A percentile compares a stretch with the other conserved stretches of the same genome.
These are phyloP conservation scores for Lycodopsis pacificus DNA, from an alignment of 2,797 vertebrate species.

Conservation along the genomic window DNA sequence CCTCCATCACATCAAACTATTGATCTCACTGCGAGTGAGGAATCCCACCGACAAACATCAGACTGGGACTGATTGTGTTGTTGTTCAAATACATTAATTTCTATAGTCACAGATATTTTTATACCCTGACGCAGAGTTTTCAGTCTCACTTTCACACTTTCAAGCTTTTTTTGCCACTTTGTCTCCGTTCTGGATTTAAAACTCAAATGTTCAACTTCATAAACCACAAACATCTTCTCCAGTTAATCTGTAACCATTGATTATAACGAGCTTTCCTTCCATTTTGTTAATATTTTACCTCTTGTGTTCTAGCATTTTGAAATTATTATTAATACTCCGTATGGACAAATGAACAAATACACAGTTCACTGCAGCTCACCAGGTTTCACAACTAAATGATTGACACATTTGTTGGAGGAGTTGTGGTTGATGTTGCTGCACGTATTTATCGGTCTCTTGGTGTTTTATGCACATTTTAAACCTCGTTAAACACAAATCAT, in stretches of 20 bases:
- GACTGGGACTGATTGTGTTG: too few relatives aligned
- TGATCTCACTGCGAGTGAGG: background rate
- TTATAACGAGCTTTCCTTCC: background rate
- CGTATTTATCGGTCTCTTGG: background rate
- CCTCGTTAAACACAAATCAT: background rate
- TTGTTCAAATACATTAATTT: background rate
- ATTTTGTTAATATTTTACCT: background rate
- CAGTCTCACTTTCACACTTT: background rate
- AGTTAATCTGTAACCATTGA: background rate
- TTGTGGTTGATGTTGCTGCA: background rate
- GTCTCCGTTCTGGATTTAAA: background rate
- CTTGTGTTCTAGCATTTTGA: background rate
- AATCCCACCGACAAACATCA: too few relatives aligned
- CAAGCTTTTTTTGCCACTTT: background rate
- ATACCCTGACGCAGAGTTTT: background rate
- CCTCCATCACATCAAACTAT: too few relatives aligned
- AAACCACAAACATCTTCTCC: background rate
- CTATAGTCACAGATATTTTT: background rate
- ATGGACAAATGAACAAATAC: background rate
- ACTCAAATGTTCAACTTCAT: background rate
- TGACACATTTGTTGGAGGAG: background rate
- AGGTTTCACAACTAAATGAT: background rate
- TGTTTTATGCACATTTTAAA: background rate
- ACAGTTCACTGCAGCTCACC: background rate
- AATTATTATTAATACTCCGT: background rate